A percentile compares a stretch with the other conserved stretches of the same genome.
Conservation (phyloP, 2,797 vertebrate species). For the Pagetopsis macropterus region DNA sequence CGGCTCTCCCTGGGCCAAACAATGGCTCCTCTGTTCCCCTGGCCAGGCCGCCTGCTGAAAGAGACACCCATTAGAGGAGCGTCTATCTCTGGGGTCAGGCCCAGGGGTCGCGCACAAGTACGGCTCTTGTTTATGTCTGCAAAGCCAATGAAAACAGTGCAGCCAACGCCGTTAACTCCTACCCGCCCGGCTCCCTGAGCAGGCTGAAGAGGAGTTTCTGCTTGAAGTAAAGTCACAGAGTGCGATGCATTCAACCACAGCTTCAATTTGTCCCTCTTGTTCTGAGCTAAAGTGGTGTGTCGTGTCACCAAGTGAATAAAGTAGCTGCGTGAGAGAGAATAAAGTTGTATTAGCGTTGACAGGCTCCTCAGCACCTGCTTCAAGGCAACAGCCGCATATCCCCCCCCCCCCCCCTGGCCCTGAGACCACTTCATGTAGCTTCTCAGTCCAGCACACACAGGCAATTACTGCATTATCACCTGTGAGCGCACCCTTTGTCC, state of each 20-base stretch:
- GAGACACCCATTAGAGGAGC: slow-evolving; percentile 87
- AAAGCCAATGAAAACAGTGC: slow-evolving; percentile 84
- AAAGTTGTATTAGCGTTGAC: slow-evolving; percentile 52
- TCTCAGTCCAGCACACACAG: slow-evolving; percentile 36
- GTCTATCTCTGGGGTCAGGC: slow-evolving; percentile 86
- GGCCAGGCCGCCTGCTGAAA: slow-evolving; percentile 78
- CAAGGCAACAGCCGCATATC: slow-evolving; percentile 36
- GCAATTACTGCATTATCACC: slow-evolving; percentile 63
- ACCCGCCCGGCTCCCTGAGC: slow-evolving; percentile 46
- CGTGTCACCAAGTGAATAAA: slow-evolving; percentile 53
- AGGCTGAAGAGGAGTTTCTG: slow-evolving; percentile 46
- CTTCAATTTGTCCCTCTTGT: slow-evolving; percentile 23
- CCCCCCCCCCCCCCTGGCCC: not conserved
- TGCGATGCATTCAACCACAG: slow-evolving; percentile 34
- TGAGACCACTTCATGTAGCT: slow-evolving; percentile 32
- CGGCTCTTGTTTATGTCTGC: slow-evolving; percentile 87
- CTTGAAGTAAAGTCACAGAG: slow-evolving; percentile 30
- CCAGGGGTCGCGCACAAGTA: slow-evolving; percentile 83
- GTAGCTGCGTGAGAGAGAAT: slow-evolving; percentile 39
- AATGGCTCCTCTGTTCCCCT: slow-evolving; percentile 84
- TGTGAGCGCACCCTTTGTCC: slow-evolving; percentile 43
- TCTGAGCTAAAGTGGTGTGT: slow-evolving; percentile 32
- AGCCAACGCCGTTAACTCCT: slow-evolving; percentile 77
- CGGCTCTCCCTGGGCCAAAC: slow-evolving; percentile 77
- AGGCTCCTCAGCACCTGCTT: slow-evolving; percentile 65